phyloP scores from a whole-genome alignment of 53 echinoderm and acorn worm genomes.

The Antedon mediterranea region DNA sequence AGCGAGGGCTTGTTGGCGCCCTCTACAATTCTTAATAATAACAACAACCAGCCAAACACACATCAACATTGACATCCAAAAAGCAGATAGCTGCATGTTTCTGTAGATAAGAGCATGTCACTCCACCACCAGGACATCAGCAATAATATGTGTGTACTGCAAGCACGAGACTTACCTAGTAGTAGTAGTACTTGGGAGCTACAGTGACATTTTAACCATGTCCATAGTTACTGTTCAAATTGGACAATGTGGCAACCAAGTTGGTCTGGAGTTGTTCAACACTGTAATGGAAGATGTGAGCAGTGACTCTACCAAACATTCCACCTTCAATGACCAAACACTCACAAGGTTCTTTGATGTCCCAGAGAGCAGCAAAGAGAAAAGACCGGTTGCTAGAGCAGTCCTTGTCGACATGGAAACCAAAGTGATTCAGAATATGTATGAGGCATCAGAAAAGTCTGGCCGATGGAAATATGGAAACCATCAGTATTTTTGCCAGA shows the following conservation, averaged over 20 bases:
- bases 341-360: slow-evolving; percentile 56
- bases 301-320: slow-evolving; percentile 5
- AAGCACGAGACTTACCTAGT: too few relatives aligned
- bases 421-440: slow-evolving; percentile 64
- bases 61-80: too few relatives aligned
- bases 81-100: too few relatives aligned
- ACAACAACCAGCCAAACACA: too few relatives aligned
- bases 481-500: slow-evolving; percentile 49
- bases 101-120: too few relatives aligned
- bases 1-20: not conserved
- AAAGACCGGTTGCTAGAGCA: slow-evolving; percentile 47
- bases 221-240: slow-evolving; percentile 78
- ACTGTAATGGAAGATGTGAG: slow-evolving; percentile 47
- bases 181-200: too few relatives aligned
- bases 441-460: slow-evolving; percentile 36
- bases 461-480: slow-evolving; percentile 55
- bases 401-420: slow-evolving; percentile 87
- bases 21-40: not conserved
- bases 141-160: too few relatives aligned
- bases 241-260: slow-evolving; percentile 97
- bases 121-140: too few relatives aligned
- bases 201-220: slow-evolving; percentile 14
- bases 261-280: slow-evolving; percentile 63
- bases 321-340: slow-evolving; percentile 29
- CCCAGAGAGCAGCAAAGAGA: slow-evolving; percentile 4